These are phyloP conservation scores for Synergus laeviventris DNA, from an alignment of 2,888 invertebrate genomes.

Conservation along the genomic window DNA sequence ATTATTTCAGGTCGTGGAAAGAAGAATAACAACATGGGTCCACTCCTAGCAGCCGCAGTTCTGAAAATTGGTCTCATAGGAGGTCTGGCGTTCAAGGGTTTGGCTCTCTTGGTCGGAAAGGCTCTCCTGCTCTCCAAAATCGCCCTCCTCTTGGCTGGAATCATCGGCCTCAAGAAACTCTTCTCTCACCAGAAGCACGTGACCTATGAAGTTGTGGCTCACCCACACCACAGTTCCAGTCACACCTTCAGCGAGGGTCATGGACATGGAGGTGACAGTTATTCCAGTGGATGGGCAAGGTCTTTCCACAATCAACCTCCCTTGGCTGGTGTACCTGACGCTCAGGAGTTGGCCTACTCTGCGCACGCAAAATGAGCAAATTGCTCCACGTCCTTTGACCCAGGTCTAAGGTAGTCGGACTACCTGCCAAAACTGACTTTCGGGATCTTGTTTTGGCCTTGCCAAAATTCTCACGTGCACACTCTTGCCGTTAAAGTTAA, in stretches of 20 bases:
- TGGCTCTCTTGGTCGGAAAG: slow-evolving; percentile 89
- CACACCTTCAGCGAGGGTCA: slow-evolving; percentile 75
- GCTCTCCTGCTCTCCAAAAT: slow-evolving; percentile 91
- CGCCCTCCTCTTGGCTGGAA: slow-evolving; percentile 86
- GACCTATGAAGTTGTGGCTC: slow-evolving; percentile 86
- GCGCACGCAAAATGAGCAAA: slow-evolving; percentile 76
- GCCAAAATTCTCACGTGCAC: slow-evolving; percentile 46
- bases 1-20: slow-evolving; percentile 80
- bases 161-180: slow-evolving; percentile 89
- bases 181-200: slow-evolving; percentile 86
- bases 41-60: slow-evolving; percentile 85
- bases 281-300: slow-evolving; percentile 81
- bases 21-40: slow-evolving; percentile 84
- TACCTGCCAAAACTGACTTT: slow-evolving; percentile 45
- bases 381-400: slow-evolving; percentile 1
- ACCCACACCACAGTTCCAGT: slow-evolving; percentile 81
- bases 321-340: slow-evolving; percentile 70
- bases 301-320: slow-evolving; percentile 77
- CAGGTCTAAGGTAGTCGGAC: slow-evolving; percentile 45
- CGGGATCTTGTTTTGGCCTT: slow-evolving; percentile 42
- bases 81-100: slow-evolving; percentile 87
- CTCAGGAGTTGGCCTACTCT: slow-evolving; percentile 81
- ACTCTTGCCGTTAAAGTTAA: slow-evolving; percentile 57
- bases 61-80: slow-evolving; percentile 89
- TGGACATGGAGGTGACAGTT: slow-evolving; percentile 76